Evolutionary conservation across 2,113 vertebrate genomes (phyloP).

Genomic region (Oxyura jamaicensis): DNA sequence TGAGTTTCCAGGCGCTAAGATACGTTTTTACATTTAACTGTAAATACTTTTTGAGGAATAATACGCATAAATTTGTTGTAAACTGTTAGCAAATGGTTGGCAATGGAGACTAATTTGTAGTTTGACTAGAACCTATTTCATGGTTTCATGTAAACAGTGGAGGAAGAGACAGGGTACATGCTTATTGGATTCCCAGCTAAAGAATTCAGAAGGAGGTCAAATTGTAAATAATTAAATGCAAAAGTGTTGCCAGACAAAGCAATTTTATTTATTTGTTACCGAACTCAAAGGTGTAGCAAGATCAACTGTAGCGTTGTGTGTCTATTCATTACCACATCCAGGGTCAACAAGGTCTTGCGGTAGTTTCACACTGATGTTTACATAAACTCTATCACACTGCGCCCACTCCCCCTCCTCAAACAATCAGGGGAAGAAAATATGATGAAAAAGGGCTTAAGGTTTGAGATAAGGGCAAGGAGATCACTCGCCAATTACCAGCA

Average conservation of each 20-base stretch:
- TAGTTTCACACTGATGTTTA: too few species aligned
- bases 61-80: background rate
- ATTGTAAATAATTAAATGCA: background rate
- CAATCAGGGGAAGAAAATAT: too few species aligned
- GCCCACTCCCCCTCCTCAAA: too few species aligned
- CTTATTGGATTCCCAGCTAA: background rate
- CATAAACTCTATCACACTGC: too few species aligned
- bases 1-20: background rate
- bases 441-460: too few species aligned
- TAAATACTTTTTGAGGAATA: background rate
- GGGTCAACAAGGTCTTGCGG: background rate
- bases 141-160: background rate
- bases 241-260: background rate
- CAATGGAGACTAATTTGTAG: background rate
- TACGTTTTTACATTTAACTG: background rate
- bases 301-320: background rate
- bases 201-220: background rate
- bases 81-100: background rate
- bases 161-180: background rate
- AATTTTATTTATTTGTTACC: too few species aligned
- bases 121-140: background rate
- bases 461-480: too few species aligned
- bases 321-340: rapidly evolving
- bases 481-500: too few species aligned
- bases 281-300: background rate